Percentiles rank a stretch among this genome's conserved stretches.
Conservation (phyloP, 2,888 invertebrate genomes). For the Sinhomidia bicolor region DNA sequence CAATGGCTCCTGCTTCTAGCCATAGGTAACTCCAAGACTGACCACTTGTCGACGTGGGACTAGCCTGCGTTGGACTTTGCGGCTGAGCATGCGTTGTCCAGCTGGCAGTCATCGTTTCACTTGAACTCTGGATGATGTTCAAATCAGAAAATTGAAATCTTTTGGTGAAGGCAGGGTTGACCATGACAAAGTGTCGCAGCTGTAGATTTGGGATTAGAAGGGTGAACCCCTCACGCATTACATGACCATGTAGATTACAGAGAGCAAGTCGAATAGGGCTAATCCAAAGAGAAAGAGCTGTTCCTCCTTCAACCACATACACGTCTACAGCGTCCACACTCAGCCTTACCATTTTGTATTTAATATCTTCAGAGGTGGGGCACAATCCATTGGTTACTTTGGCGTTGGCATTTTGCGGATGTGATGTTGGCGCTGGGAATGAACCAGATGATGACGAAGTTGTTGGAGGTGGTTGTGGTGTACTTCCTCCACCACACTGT, state of each 20-base stretch:
- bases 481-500: conserved; percentile 37
- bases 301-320: conserved; percentile 93
- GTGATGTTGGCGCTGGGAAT: not conserved
- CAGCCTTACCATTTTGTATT: conserved; percentile 95
- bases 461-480: conserved; percentile 47
- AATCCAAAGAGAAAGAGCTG: conserved; percentile 93
- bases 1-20: conserved; percentile 95
- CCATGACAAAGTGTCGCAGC: conserved; percentile 86
- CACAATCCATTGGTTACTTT: conserved; percentile 83
- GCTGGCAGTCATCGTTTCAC: conserved; percentile 80
- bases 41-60: conserved; percentile 80
- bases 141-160: conserved; percentile 80
- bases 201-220: conserved; percentile 90
- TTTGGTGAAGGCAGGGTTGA: conserved; percentile 80
- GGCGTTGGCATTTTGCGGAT: not conserved
- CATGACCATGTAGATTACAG: conserved; percentile 97
- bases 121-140: conserved; percentile 79
- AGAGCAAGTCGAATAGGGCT: conserved; percentile 91
- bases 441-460: conserved; percentile 52
- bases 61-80: conserved; percentile 77
- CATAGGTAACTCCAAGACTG: conserved; percentile 86
- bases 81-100: conserved; percentile 79
- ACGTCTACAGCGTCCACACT: conserved; percentile 95
- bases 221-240: conserved; percentile 94
- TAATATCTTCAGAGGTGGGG: conserved; percentile 91